These are phyloP conservation scores for Drosophila fulvimacula DNA, from an alignment of 2,888 invertebrate genomes.

Conservation along the genomic window DNA sequence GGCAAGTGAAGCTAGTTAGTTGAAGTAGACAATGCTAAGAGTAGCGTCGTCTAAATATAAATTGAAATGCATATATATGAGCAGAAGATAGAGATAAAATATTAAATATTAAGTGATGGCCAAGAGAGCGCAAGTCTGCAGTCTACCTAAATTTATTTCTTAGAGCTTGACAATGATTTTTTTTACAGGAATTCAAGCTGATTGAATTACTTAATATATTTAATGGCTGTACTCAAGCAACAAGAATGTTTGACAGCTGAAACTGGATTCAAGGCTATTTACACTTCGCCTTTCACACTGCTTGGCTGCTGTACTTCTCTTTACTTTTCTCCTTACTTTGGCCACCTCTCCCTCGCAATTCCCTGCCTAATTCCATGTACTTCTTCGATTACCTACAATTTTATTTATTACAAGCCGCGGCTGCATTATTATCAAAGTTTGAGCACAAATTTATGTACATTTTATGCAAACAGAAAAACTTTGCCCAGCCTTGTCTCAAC, in stretches of 20 bases:
- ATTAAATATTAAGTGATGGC: too few species aligned
- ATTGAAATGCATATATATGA: background rate
- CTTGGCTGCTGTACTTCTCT: background rate
- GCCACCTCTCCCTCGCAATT: too few species aligned
- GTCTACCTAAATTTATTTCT: background rate
- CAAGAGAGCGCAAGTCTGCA: too few species aligned
- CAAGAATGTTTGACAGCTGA: background rate
- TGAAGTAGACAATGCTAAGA: background rate
- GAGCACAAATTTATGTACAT: constrained; percentile 38
- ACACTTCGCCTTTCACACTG: too few species aligned
- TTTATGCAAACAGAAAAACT: constrained; percentile 45
- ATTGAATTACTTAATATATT: background rate
- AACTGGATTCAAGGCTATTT: background rate
- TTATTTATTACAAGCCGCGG: constrained; percentile 13
- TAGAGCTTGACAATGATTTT: background rate
- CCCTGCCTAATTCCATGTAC: background rate
- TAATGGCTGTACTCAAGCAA: too few species aligned
- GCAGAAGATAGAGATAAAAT: too few species aligned
- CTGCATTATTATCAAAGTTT: constrained; percentile 46
- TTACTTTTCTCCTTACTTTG: too few species aligned
- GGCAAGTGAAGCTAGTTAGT: background rate
- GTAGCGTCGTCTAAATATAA: background rate
- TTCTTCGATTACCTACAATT: constrained; percentile 20
- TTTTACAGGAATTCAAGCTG: background rate
- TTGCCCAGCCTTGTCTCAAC: background rate